These are phyloP conservation scores for Lepilemur septentrionalis DNA, from an alignment of 2,797 vertebrate genomes.

Conservation along the genomic window DNA sequence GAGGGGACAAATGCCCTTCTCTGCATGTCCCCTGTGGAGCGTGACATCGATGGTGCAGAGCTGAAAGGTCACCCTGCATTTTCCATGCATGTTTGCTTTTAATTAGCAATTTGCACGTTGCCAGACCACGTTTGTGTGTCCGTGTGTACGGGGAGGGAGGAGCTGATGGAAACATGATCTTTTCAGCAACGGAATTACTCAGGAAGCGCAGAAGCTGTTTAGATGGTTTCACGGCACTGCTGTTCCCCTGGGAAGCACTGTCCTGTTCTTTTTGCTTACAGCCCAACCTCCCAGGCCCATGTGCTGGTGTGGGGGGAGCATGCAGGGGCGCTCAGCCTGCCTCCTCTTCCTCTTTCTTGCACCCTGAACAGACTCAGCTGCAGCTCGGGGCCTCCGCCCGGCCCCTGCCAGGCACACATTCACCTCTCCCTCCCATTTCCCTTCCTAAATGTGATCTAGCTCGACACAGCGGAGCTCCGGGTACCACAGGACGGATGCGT, in stretches of 20 bases:
- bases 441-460: not conserved
- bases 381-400: too few species aligned
- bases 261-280: rapidly evolving
- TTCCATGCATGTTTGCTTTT: not conserved
- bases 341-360: too few species aligned
- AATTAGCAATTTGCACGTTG: not conserved
- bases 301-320: too few species aligned
- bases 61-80: rapidly evolving
- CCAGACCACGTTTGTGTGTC: not conserved
- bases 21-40: not conserved
- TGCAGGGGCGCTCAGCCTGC: not conserved
- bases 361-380: not conserved
- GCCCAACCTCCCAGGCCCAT: not conserved
- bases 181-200: not conserved
- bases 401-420: too few species aligned
- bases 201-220: not conserved
- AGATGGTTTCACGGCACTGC: not conserved
- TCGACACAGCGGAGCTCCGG: rapidly evolving
- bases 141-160: not conserved
- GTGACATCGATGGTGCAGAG: too few species aligned
- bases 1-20: not conserved
- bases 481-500: rapidly evolving
- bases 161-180: not conserved
- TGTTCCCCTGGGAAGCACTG: rapidly evolving
- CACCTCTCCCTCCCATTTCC: not conserved